phyloP scores from a whole-genome alignment of 30 jellyfish, hydroid and myxozoan species.

The Turritopsis rubra region DNA sequence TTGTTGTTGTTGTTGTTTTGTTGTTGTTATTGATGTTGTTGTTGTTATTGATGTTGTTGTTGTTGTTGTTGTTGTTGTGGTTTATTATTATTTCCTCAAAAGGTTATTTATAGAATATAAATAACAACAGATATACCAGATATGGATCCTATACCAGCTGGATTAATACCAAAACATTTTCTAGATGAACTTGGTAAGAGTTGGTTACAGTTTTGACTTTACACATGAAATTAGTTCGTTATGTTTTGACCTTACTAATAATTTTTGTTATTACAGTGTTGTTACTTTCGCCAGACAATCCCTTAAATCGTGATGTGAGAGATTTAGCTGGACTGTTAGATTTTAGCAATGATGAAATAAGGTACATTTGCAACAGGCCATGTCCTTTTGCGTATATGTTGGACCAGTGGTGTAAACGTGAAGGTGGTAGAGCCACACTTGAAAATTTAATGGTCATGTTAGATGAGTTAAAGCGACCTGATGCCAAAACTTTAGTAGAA shows the following conservation, averaged over 20 bases:
- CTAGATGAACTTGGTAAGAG: conserved; percentile 7
- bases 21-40: too few species aligned
- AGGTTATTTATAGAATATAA: neutral
- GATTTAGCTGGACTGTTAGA: conserved; percentile 36
- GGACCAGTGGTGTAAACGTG: conserved; percentile 30
- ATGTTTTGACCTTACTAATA: too few species aligned
- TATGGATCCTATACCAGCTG: conserved; percentile 14
- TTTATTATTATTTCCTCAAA: too few species aligned
- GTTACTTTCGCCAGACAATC: conserved; percentile 17
- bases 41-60: too few species aligned
- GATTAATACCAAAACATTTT: conserved; percentile 6
- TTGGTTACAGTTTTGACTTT: too few species aligned
- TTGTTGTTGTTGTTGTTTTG: neutral
- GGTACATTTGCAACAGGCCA: conserved; percentile 1
- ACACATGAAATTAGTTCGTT: too few species aligned
- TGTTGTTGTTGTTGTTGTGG: neutral
- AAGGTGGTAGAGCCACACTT: conserved; percentile 22
- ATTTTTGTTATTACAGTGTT: neutral
- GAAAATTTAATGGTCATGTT: conserved; percentile 8
- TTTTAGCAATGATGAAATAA: conserved; percentile 14
- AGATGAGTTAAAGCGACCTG: conserved; percentile 20
- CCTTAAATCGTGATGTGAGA: conserved; percentile 23
- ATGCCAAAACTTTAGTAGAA: conserved; percentile 23
- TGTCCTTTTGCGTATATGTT: conserved; percentile 24
- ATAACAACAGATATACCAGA: neutral